A percentile compares a stretch with the other conserved stretches of the same genome.
Conservation (phyloP, 2,113 vertebrate species). For the Rhombomys opimus region DNA sequence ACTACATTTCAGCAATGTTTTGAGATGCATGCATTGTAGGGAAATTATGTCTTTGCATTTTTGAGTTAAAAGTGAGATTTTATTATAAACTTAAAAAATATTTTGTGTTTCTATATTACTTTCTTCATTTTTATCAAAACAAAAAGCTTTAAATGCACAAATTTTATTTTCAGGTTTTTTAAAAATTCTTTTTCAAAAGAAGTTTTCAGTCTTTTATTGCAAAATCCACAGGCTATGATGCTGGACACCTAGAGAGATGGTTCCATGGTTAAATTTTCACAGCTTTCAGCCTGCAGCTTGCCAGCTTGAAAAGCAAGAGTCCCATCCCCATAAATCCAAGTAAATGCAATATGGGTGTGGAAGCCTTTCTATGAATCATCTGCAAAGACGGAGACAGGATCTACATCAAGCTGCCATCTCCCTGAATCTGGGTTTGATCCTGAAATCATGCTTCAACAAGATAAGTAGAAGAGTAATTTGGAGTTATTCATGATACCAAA, state of each 20-base stretch:
- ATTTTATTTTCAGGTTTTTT: neutral
- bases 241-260: too few relatives aligned
- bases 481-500: too few relatives aligned
- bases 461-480: neutral
- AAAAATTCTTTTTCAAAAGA: neutral
- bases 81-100: neutral
- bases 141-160: neutral
- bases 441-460: too few relatives aligned
- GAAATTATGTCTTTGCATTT: neutral
- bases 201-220: neutral
- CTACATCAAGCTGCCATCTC: neutral
- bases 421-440: neutral
- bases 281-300: neutral
- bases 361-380: accelerated
- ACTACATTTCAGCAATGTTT: neutral
- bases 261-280: neutral
- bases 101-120: neutral
- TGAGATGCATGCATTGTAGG: neutral
- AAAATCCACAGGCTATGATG: neutral
- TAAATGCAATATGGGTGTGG: neutral
- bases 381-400: neutral
- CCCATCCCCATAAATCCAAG: neutral
- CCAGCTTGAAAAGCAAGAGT: neutral
- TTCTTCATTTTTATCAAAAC: neutral
- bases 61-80: neutral